Evolutionary conservation across 1,140 invertebrate genomes (phyloP), one percentile per base, ranked within the genome.

Genomic region (Mylabris phalerata): DNA sequence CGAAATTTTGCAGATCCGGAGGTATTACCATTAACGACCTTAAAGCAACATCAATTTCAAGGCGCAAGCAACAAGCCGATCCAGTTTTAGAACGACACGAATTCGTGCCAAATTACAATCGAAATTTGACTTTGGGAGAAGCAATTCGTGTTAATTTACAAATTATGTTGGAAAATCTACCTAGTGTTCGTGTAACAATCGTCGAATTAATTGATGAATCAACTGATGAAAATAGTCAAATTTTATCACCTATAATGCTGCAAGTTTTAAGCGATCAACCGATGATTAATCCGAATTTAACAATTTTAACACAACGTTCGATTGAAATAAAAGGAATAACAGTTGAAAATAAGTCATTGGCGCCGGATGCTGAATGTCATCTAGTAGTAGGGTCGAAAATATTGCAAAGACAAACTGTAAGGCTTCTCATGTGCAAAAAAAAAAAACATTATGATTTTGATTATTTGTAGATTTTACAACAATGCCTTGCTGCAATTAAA

Each of bases 1-100:
- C 19, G 7, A 39, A 62, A 82, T 79, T 60, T 19, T 19, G 19
- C 19, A 78, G 84, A 56, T 82, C 86, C 50, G 92, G 90, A 40
- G 90, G 92, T 49, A 85, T 96, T 10, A 88, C 93, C 75, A 82
- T 95, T 26, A 80, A 83, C 55, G 92, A 91, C 44, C 73, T 96
- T 0, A 86, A 88, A 65, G 89, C 89, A 0, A 90, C 83, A 62
- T 59, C 86, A 3, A 93, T 95, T 46, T 79, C 89, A 5, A 81
- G 84, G 57, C 82, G 79, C 27, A 79, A 82, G 59, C 77, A 79
- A 7, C 74, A 80, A 4, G 82, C 80, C 7, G 79, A 85, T 13
- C 85, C 87, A 10, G 82, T 89, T 4, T 66, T 89, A 6, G 88
- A 90, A 68, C 81, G 82, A 66, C 91, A 89, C 65, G 76, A 80